phyloP scores from a whole-genome alignment of 2,797 vertebrate species.

The Cossypha niveicapilla region DNA sequence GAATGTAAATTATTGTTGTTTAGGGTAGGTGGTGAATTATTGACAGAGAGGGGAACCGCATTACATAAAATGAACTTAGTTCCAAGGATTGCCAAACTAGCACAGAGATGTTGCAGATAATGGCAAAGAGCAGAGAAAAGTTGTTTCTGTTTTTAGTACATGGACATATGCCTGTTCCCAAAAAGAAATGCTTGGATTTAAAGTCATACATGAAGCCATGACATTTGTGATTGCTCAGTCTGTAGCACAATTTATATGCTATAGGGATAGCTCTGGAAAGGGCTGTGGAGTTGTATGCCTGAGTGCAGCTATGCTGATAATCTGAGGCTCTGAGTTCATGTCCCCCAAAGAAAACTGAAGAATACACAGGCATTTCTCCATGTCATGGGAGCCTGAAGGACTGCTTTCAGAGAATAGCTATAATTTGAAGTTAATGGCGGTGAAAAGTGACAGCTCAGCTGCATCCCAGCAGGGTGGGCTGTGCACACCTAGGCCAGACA shows the following conservation, averaged over 20 bases:
- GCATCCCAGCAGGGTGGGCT: neutral
- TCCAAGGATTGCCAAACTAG: slow-evolving; percentile 49
- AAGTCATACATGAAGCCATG: slow-evolving; percentile 25
- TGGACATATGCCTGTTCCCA: slow-evolving; percentile 45
- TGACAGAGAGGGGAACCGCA: slow-evolving; percentile 45
- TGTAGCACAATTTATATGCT: neutral
- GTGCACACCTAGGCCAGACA: neutral
- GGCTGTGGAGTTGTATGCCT: neutral
- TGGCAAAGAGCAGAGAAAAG: slow-evolving; percentile 30
- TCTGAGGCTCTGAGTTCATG: neutral
- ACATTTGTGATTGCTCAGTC: slow-evolving; percentile 46
- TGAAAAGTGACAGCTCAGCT: neutral
- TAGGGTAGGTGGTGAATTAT: slow-evolving; percentile 61
- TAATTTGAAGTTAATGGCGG: neutral
- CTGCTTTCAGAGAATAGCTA: neutral
- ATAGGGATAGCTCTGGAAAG: neutral
- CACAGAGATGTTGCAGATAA: slow-evolving; percentile 44
- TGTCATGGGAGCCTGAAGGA: neutral
- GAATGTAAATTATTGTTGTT: slow-evolving; percentile 61
- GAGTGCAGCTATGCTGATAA: neutral
- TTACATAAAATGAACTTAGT: slow-evolving; percentile 49
- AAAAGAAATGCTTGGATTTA: slow-evolving; percentile 60
- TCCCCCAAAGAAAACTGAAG: neutral
- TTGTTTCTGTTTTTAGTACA: slow-evolving; percentile 49
- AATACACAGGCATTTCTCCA: neutral